Conservation (phyloP, 2,113 vertebrate species). For the Mixornis gularis region DNA sequence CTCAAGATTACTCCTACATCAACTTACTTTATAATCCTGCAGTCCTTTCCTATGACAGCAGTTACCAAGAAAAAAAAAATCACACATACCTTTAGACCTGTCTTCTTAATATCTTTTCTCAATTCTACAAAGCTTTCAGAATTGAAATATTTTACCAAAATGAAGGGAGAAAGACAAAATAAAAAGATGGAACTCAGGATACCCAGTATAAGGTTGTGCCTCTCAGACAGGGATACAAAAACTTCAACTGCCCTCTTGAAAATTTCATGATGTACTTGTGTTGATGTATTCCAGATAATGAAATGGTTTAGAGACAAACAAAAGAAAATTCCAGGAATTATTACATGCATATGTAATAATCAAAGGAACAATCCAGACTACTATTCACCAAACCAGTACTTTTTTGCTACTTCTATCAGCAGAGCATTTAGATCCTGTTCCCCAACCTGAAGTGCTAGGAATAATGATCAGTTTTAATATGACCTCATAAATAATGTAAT, state of each 20-base stretch:
- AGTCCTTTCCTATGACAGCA: background rate
- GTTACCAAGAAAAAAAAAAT: conserved; percentile 28
- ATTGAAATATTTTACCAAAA: background rate
- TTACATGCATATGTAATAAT: conserved; percentile 28
- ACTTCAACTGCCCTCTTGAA: background rate
- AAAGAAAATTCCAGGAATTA: conserved; percentile 25
- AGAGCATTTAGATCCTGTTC: conserved; percentile 34
- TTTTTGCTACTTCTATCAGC: conserved; percentile 6
- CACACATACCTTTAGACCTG: background rate
- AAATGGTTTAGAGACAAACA: background rate
- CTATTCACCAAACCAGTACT: conserved; percentile 1
- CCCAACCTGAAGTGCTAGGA: conserved; percentile 67
- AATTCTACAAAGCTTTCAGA: background rate
- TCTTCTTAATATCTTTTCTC: background rate
- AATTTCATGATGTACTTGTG: background rate
- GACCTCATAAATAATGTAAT: conserved; percentile 77
- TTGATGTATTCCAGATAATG: background rate
- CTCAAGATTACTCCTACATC: background rate
- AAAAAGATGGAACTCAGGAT: background rate
- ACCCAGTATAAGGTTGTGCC: background rate
- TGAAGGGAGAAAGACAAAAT: background rate
- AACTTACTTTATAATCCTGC: background rate
- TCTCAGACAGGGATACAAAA: background rate
- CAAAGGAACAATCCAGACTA: conserved; percentile 26
- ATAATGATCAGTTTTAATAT: conserved; percentile 74